Base-by-base conservation (phyloP, 2,113 vertebrate species). In the Sardina pilchardus region DNA sequence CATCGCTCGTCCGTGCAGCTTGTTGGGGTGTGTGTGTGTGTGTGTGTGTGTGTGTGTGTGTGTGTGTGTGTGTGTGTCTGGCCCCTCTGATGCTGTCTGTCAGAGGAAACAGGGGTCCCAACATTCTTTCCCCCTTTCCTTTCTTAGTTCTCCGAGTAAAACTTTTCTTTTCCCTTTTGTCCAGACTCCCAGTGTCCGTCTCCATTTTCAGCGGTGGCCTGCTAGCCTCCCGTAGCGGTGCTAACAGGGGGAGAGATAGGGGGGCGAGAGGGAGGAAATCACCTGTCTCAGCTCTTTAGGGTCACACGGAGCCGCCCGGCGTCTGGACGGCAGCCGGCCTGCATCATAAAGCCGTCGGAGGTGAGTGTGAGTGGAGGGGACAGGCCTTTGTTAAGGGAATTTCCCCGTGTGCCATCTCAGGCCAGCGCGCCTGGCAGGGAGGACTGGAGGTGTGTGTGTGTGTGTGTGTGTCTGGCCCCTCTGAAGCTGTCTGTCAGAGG, bases 361-460 rank as follows among this genome's bases (percentile, higher is more conserved):
- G 50, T 36, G 39, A 78, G 43, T 43, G 43, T 53, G 53, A 81
- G 44, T 42, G 78, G 34, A 34, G 26, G 43, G 44, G 63, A 86
- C 78, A 91, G 84, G 45, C n/a, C 87, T 91, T 94, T 92, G 91
- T 95, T 95, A 94, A 92, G 91, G 92, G 90, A 93, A 95, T 95
- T 94, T 93, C 87, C 88, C 89, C 91, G 90, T 91, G 92, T 95
- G 94, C 93, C 93, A 94, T 91, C 93, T 94, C 89, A 89, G 92
- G 86, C 87, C 88, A 88, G 87, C 71, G 30, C 36, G 71, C 14
- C 71, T 78, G 71, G 71, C 71, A 78, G 30, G 34, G 26, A 78
- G 67, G 30, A n/a, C n/a, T 75, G 30, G n/a, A 34, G 26, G 71
- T 78, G 30, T 78, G 71, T 78, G 71, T 78, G 30, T 36, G 71